Percentiles rank a stretch among this genome's conserved stretches.
Evolutionary conservation across 2,888 invertebrate genomes (phyloP).

Genomic region (Microplitis manilae): DNA sequence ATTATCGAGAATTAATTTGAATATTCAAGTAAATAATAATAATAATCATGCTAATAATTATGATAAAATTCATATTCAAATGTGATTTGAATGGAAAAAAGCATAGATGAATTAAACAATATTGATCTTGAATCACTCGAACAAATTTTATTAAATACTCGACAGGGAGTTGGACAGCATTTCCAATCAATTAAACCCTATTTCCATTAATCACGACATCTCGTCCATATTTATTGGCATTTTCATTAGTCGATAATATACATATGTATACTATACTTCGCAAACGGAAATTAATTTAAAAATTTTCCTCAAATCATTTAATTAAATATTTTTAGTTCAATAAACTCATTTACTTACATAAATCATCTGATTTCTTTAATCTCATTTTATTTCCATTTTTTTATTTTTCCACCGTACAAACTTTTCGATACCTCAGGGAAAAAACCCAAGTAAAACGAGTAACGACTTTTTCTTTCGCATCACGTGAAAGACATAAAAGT

Average conservation of each 20-base stretch:
- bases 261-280: neutral
- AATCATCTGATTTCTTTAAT: neutral
- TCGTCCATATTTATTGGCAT: neutral
- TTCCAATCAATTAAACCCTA: conserved; percentile 7
- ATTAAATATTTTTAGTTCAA: neutral
- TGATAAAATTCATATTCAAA: too few species aligned
- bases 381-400: conserved; percentile 13
- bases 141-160: neutral
- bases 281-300: neutral
- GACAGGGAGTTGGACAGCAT: neutral
- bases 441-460: conserved; percentile 10
- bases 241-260: neutral
- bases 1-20: too few species aligned
- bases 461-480: conserved; percentile 30
- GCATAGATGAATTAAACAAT: neutral
- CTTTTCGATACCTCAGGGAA: conserved; percentile 25
- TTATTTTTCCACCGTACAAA: conserved; percentile 27
- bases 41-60: too few species aligned
- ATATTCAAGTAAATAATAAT: too few species aligned
- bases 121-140: neutral
- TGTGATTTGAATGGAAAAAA: neutral
- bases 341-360: neutral
- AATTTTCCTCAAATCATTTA: neutral
- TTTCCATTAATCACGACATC: conserved; percentile 5
- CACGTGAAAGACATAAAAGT: conserved; percentile 42